Percentiles rank a stretch among this genome's conserved stretches.
Conservation (phyloP, 2,888 invertebrate species). For the Tineola bisselliella region DNA sequence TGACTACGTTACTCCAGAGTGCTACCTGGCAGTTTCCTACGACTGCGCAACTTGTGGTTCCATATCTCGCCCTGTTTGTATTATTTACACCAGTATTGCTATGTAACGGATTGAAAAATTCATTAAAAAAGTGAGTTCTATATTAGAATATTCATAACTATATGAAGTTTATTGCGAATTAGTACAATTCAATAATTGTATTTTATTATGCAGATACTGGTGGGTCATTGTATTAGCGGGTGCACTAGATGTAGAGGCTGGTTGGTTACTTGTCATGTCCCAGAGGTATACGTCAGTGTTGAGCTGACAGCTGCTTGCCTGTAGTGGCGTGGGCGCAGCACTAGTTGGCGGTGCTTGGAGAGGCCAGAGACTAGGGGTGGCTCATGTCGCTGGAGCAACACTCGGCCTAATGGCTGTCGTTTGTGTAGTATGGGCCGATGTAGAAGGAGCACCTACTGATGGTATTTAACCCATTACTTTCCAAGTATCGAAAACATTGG, state of each 20-base stretch:
- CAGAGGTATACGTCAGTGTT: slow-evolving; percentile 68
- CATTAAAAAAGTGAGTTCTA: slow-evolving; percentile 3
- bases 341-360: slow-evolving; percentile 82
- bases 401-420: slow-evolving; percentile 84
- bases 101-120: slow-evolving; percentile 72
- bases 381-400: slow-evolving; percentile 81
- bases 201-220: slow-evolving; percentile 46
- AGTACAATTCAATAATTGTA: background rate
- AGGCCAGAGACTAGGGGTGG: slow-evolving; percentile 77
- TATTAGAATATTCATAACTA: background rate
- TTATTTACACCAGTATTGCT: slow-evolving; percentile 81
- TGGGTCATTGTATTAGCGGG: slow-evolving; percentile 83
- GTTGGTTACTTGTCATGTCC: slow-evolving; percentile 82
- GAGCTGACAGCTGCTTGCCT: slow-evolving; percentile 81
- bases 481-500: too few species aligned
- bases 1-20: slow-evolving; percentile 76
- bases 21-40: slow-evolving; percentile 77
- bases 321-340: slow-evolving; percentile 86
- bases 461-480: too few species aligned
- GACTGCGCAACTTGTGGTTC: slow-evolving; percentile 82
- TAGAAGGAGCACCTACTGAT: slow-evolving; percentile 74
- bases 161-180: background rate
- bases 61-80: slow-evolving; percentile 79
- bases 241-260: slow-evolving; percentile 86
- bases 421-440: slow-evolving; percentile 85